A percentile compares a stretch with the other conserved stretches of the same genome.
These are phyloP conservation scores for Trichogramma pretiosum DNA, from an alignment of 1,140 invertebrate genomes.

Conservation along the genomic window DNA sequence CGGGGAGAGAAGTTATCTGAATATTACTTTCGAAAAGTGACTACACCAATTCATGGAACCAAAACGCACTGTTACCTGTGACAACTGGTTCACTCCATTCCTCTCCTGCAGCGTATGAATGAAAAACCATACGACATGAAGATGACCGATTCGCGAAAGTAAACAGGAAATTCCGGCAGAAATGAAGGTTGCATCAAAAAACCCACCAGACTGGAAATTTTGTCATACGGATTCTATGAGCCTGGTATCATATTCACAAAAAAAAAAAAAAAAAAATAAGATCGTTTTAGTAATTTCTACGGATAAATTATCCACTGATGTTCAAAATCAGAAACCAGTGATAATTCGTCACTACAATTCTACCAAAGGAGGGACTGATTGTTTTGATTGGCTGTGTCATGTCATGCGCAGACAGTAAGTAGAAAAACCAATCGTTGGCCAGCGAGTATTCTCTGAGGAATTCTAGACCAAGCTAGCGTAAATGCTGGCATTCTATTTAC, in stretches of 20 bases:
- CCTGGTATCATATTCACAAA: background rate
- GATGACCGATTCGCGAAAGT: slow-evolving; percentile 27
- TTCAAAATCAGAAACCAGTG: slow-evolving; percentile 16
- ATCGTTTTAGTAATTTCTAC: slow-evolving; percentile 8
- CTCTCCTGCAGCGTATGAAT: slow-evolving; percentile 22
- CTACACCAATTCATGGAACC: slow-evolving; percentile 20
- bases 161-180: slow-evolving; percentile 24
- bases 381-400: slow-evolving; percentile 21
- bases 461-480: slow-evolving; percentile 15
- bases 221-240: background rate
- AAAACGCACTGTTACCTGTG: slow-evolving; percentile 25
- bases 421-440: slow-evolving; percentile 20
- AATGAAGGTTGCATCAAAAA: slow-evolving; percentile 3
- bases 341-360: slow-evolving; percentile 20
- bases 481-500: slow-evolving; percentile 11
- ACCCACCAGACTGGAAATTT: background rate
- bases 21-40: slow-evolving; percentile 11
- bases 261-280: slow-evolving; percentile 13
- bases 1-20: background rate
- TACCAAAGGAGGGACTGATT: slow-evolving; percentile 23
- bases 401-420: slow-evolving; percentile 10
- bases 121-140: slow-evolving; percentile 23
- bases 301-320: background rate
- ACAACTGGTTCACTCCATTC: slow-evolving; percentile 32
- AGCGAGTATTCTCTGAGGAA: slow-evolving; percentile 19